Evolutionary conservation across 2,797 vertebrate genomes (phyloP).

Genomic region (Adrianichthys oophorus): DNA sequence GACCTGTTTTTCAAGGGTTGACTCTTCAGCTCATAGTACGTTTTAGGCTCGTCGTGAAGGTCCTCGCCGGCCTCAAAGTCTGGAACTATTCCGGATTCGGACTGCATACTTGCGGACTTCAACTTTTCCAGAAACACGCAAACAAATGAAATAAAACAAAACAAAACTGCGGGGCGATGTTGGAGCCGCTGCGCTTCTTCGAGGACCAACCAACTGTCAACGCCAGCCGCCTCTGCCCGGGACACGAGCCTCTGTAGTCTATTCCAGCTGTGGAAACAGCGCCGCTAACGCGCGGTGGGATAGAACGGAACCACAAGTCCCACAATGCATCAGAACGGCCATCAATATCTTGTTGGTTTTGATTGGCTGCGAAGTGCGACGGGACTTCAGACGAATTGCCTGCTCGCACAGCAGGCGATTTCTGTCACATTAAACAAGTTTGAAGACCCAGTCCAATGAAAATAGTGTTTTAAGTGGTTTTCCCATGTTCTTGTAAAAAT

Average conservation of each 20-base stretch:
- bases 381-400: conserved; percentile 20
- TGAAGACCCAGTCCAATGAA: no score
- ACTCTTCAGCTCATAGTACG: conserved; percentile 96
- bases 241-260: conserved; percentile 80
- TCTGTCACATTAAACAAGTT: no score
- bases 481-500: no score
- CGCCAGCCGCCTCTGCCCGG: conserved; percentile 54
- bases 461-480: no score
- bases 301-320: conserved; percentile 71
- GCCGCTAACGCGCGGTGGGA: background rate
- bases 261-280: background rate
- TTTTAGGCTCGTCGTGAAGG: conserved; percentile 95
- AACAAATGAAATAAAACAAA: conserved; percentile 9
- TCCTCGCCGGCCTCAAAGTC: conserved; percentile 95
- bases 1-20: conserved; percentile 95
- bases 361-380: conserved; percentile 60
- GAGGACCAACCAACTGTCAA: conserved; percentile 58
- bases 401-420: conserved; percentile 12
- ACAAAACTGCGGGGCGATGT: conserved; percentile 36
- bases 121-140: conserved; percentile 44
- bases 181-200: conserved; percentile 55
- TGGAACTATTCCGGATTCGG: conserved; percentile 94
- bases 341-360: conserved; percentile 74
- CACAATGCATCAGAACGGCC: conserved; percentile 59
- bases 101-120: conserved; percentile 84